Evolutionary conservation across 2,113 vertebrate species (phyloP).

Genomic region (Callaeas wilsoni): DNA sequence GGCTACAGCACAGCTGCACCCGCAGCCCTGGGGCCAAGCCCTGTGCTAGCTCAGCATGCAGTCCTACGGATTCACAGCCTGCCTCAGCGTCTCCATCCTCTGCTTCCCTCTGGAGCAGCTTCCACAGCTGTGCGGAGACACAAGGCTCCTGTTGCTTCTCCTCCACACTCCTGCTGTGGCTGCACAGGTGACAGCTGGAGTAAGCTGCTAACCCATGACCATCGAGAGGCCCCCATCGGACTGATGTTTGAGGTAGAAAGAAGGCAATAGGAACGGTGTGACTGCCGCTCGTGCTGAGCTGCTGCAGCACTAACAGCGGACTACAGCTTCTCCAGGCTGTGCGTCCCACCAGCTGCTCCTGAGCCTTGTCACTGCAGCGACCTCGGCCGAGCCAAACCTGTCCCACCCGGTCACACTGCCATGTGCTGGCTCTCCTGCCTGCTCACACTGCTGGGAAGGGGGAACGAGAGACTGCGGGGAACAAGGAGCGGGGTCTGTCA

Average conservation of each 20-base stretch:
- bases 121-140: neutral
- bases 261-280: neutral
- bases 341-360: neutral
- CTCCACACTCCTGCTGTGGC: neutral
- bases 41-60: neutral
- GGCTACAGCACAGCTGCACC: neutral
- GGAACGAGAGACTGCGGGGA: accelerated
- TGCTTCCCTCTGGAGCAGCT: neutral
- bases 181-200: neutral
- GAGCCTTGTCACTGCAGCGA: neutral
- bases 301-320: neutral
- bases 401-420: neutral
- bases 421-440: neutral
- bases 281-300: neutral
- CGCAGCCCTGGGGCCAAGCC: accelerated
- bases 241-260: conserved; percentile 72
- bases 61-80: neutral
- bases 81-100: accelerated
- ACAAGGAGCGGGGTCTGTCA: neutral
- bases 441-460: neutral
- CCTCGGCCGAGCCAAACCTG: neutral
- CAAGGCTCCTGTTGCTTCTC: neutral
- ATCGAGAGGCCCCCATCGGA: neutral
- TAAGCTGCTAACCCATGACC: neutral
- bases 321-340: neutral